Percentiles rank a stretch among this genome's conserved stretches.
These are phyloP conservation scores for Lontra canadensis DNA, from an alignment of 2,113 vertebrate species.

Conservation along the genomic window DNA sequence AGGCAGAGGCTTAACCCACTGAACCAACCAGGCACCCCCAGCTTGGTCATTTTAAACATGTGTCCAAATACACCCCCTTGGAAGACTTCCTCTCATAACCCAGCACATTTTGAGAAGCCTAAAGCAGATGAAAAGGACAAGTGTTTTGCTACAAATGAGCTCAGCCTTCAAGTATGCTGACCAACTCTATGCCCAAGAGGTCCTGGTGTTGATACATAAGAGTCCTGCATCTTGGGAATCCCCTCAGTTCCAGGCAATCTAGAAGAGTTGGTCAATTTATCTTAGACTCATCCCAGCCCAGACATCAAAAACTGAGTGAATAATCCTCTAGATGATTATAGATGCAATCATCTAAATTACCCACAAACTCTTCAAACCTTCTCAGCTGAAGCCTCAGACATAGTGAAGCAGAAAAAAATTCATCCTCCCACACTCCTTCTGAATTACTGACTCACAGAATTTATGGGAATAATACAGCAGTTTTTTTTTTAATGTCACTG, in stretches of 20 bases:
- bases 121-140: background rate
- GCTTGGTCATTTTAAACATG: background rate
- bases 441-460: background rate
- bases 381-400: background rate
- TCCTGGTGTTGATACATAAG: background rate
- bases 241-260: background rate
- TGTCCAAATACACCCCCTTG: background rate
- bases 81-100: background rate
- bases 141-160: background rate
- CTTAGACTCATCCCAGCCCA: background rate
- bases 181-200: background rate
- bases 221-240: background rate
- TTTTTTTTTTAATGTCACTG: background rate
- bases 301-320: background rate
- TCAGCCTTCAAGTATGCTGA: background rate
- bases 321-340: background rate
- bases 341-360: background rate
- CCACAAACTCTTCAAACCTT: background rate
- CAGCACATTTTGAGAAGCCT: background rate
- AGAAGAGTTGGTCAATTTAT: background rate
- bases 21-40: no score
- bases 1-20: no score
- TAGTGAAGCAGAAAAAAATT: background rate
- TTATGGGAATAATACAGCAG: background rate
- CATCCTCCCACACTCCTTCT: background rate